These are phyloP conservation scores for Phoenicopterus ruber DNA, from an alignment of 2,113 vertebrate species.

Conservation along the genomic window DNA sequence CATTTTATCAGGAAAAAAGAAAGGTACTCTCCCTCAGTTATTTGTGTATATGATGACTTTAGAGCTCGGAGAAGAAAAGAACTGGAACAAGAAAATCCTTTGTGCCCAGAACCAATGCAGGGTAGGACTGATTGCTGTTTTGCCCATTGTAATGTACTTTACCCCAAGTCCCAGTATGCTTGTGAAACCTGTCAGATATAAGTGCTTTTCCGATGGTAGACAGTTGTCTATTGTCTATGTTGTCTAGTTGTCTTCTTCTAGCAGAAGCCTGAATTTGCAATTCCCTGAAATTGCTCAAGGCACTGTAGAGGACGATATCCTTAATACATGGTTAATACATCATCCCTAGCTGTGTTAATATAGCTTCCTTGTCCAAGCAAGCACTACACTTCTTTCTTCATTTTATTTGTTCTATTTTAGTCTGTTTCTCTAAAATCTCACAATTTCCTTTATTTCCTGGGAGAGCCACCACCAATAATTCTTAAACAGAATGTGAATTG, in stretches of 20 bases:
- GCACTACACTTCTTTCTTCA: accelerated
- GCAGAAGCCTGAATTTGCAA: not conserved
- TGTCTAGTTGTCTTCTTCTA: too few species aligned
- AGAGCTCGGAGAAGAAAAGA: not conserved
- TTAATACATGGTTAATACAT: not conserved
- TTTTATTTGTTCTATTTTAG: not conserved
- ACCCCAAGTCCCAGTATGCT: not conserved
- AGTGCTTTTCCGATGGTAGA: not conserved
- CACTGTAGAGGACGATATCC: not conserved
- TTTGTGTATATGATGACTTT: not conserved
- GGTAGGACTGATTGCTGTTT: not conserved
- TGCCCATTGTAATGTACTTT: not conserved
- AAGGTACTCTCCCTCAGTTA: not conserved
- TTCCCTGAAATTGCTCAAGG: not conserved
- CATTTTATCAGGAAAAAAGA: not conserved
- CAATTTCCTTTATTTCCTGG: not conserved
- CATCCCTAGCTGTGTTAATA: not conserved
- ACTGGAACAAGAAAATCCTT: not conserved
- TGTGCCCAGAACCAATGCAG: not conserved
- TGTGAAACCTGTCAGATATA: not conserved
- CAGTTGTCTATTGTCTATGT: not conserved
- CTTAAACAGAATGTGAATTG: not conserved
- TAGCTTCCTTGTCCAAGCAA: not conserved
- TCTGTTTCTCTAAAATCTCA: not conserved
- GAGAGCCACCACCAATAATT: not conserved